Evolutionary conservation across 2,113 vertebrate species (phyloP).

Genomic region (Verasper variegatus): DNA sequence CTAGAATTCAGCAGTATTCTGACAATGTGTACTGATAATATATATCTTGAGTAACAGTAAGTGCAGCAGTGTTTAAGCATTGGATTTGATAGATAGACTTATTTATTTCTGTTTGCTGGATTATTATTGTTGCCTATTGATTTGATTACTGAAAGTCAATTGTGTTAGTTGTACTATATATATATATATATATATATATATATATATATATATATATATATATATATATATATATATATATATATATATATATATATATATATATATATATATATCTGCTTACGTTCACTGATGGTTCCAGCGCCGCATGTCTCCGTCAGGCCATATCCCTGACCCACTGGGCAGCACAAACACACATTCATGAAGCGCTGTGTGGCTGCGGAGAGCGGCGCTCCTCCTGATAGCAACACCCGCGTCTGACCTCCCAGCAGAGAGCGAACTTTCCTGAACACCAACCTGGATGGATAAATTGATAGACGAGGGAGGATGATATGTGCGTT

Average conservation of each 20-base stretch:
- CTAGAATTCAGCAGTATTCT: too few relatives aligned
- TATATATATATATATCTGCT: constrained; percentile 45
- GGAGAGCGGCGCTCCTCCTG: constrained; percentile 94
- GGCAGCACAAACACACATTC: constrained; percentile 98
- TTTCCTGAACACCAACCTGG: constrained; percentile 92
- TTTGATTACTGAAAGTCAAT: too few relatives aligned
- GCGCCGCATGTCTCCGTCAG: constrained; percentile 93
- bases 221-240: too few relatives aligned
- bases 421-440: constrained; percentile 91
- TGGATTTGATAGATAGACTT: too few relatives aligned
- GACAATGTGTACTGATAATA: too few relatives aligned
- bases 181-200: not conserved
- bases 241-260: too few relatives aligned
- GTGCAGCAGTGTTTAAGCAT: too few relatives aligned
- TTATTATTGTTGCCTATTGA: too few relatives aligned
- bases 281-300: constrained; percentile 90
- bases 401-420: constrained; percentile 88
- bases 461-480: not conserved
- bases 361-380: constrained; percentile 94
- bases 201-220: too few relatives aligned
- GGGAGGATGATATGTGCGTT: not conserved
- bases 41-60: too few relatives aligned
- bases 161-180: too few relatives aligned
- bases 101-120: too few relatives aligned
- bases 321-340: constrained; percentile 95